Evolutionary conservation across 1,140 invertebrate species (phyloP), one percentile per base, ranked within the genome.

Genomic region (Zaprionus ornatus): DNA sequence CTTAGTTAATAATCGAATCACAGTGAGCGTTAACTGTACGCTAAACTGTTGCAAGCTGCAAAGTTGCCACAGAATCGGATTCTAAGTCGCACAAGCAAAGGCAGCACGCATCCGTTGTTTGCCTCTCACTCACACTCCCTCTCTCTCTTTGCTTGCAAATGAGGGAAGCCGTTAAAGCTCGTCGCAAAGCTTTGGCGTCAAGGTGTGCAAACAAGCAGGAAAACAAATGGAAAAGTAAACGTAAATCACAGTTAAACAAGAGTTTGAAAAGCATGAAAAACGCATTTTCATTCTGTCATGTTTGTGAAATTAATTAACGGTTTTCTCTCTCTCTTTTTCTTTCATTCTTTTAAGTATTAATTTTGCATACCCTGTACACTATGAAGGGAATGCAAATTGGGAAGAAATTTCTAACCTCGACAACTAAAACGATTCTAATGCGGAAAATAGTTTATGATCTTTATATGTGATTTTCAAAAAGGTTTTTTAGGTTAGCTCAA

Each of bases 1-100:
- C 42, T 21, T 12, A 23, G 40, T 57, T 56, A 48, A 72, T 48
- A 65, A 59, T 57, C 60, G 17, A 71, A 71, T 52, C 40, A 68
- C 19, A 15, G 32, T 21, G 29, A 69, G 37, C 29, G 19, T 62
- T 40, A 61, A 60, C 32, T 45, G 61, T 25, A 56, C 64, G 42
- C 19, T 56, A 37, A 64, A 72, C 54, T 63, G 40, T 68, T 56
- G 25, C 50, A 32, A 65, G 27, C n/a, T 37, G 48, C 21, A 32
- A 56, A 19, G 55, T 57, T 57, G 27, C 25, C 21, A 45, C 6
- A 45, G n/a, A 17, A 45, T 45, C 40, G 0, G n/a, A 45, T 62
- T 10, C 23, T 48, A 32, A 32, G 29, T 9, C 29, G 9, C 29
- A 27, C 1, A 27, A 27, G 5, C 13, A 48, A 62, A 48, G 42